These are phyloP conservation scores for Hydropotes inermis DNA, from an alignment of 2,113 vertebrate genomes.

Conservation along the genomic window DNA sequence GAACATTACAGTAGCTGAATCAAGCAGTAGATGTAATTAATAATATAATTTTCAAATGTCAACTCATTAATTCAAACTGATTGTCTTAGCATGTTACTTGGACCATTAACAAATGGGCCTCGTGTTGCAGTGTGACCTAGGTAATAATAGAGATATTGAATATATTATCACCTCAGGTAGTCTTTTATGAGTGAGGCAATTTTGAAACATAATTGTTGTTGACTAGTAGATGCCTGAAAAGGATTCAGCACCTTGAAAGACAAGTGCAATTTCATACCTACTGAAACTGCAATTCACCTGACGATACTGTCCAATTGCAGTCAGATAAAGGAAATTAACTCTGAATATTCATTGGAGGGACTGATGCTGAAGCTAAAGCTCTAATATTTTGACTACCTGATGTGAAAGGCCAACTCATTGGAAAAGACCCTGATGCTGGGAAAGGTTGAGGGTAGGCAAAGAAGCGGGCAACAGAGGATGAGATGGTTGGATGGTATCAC, in stretches of 20 bases:
- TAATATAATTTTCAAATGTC: constrained; percentile 26
- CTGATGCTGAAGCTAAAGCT: neutral
- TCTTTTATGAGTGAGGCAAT: neutral
- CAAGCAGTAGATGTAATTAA: neutral
- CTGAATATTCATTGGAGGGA: neutral
- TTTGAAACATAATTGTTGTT: neutral
- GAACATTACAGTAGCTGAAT: neutral
- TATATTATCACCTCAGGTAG: neutral
- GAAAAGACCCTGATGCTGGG: neutral
- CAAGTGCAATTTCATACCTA: neutral
- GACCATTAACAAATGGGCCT: constrained; percentile 6
- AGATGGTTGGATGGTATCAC: neutral
- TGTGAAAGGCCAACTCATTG: neutral
- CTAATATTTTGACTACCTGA: neutral
- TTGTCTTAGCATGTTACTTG: neutral
- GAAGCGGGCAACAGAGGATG: neutral
- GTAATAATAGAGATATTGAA: neutral
- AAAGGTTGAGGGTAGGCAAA: neutral
- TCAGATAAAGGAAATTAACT: neutral
- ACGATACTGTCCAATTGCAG: neutral
- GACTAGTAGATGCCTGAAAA: neutral
- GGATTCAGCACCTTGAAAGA: neutral
- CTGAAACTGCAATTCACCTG: neutral
- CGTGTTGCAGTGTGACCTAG: neutral
- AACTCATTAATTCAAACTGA: constrained; percentile 47